phyloP scores from a whole-genome alignment of 2,113 vertebrate species.

The Piliocolobus tephrosceles region DNA sequence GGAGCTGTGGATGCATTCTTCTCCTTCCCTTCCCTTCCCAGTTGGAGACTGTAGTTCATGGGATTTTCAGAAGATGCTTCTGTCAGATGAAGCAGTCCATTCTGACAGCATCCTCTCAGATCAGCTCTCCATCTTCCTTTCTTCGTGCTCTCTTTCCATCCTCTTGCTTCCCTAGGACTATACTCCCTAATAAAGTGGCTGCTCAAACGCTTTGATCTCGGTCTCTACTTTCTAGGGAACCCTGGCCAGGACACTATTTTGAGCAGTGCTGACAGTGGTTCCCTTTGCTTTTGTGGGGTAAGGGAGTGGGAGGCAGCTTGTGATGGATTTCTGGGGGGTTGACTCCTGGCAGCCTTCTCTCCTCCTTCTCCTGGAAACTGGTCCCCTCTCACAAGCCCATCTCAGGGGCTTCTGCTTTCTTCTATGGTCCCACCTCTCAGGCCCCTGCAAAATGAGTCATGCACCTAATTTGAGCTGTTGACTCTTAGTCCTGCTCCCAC shows the following conservation, averaged over 20 bases:
- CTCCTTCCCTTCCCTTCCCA: neutral
- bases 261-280: neutral
- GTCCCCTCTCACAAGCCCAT: neutral
- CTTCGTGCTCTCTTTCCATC: neutral
- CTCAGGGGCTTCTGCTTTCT: neutral
- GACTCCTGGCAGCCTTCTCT: neutral
- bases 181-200: neutral
- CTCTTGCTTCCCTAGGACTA: neutral
- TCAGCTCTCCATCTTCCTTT: too few species aligned
- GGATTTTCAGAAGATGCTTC: neutral
- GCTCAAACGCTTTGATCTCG: neutral
- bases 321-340: neutral
- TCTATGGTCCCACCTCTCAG: neutral
- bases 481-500: neutral
- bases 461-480: neutral
- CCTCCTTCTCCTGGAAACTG: neutral
- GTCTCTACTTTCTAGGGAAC: neutral
- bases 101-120: neutral
- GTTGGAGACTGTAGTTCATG: neutral
- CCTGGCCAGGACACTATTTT: neutral
- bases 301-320: neutral
- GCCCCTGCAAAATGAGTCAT: neutral
- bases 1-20: neutral
- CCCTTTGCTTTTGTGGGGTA: neutral
- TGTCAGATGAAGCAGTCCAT: rapidly evolving